phyloP scores from a whole-genome alignment of 2,113 vertebrate genomes.

The Amphiprion ocellaris region DNA sequence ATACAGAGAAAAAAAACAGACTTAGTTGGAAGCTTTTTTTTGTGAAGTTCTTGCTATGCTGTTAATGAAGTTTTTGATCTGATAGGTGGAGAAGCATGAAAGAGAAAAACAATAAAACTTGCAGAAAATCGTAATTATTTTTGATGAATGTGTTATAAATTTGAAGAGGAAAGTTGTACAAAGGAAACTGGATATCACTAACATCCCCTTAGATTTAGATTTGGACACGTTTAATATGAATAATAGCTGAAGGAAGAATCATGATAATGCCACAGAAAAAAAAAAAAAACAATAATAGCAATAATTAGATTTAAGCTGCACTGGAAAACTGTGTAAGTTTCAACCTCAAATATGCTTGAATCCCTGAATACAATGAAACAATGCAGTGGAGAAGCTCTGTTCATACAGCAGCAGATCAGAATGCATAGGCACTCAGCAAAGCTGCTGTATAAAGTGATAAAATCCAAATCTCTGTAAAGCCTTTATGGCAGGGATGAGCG shows the following conservation, averaged over 20 bases:
- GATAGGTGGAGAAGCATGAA: not conserved
- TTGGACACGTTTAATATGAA: not conserved
- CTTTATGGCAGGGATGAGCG: conserved; percentile 4
- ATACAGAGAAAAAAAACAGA: not conserved
- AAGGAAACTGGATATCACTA: not conserved
- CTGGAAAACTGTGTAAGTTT: conserved; percentile 4
- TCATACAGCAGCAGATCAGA: conserved; percentile 4
- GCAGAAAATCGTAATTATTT: no score
- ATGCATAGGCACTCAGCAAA: not conserved
- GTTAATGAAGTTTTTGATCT: not conserved
- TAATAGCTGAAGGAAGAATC: no score
- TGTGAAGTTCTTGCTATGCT: not conserved
- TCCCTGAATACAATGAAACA: conserved; percentile 23
- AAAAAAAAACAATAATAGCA: not conserved
- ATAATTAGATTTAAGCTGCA: not conserved
- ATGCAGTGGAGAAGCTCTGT: not conserved
- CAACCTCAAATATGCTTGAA: conserved; percentile 14
- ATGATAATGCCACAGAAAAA: not conserved
- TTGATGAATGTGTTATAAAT: no score
- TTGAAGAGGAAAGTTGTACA: not conserved
- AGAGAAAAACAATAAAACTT: no score
- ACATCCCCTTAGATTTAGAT: not conserved
- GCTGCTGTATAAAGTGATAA: conserved; percentile 32
- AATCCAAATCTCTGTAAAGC: conserved; percentile 39
- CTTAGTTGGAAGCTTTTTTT: not conserved